phyloP scores from a whole-genome alignment of 2,113 vertebrate species.

The Garra rufa region DNA sequence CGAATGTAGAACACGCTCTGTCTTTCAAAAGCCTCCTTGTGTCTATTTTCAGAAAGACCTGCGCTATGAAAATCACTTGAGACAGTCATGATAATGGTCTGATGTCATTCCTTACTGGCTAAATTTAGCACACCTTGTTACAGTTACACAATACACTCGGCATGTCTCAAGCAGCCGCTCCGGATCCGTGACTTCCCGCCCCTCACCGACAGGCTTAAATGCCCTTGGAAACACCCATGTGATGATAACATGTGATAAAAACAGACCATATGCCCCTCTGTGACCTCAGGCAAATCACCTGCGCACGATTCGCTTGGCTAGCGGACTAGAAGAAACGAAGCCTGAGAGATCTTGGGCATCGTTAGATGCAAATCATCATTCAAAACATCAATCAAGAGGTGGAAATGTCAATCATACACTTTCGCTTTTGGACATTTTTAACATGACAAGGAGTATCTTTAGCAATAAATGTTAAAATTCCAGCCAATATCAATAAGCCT shows the following conservation, averaged over 20 bases:
- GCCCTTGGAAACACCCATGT: slow-evolving; percentile 16
- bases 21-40: slow-evolving; percentile 15
- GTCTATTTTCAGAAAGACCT: slow-evolving; percentile 57
- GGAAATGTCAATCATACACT: background rate
- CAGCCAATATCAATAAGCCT: no score
- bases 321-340: background rate
- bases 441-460: no score
- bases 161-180: slow-evolving; percentile 13
- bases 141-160: slow-evolving; percentile 65
- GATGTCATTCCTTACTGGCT: slow-evolving; percentile 65
- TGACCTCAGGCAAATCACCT: slow-evolving; percentile 22
- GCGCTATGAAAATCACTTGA: slow-evolving; percentile 59
- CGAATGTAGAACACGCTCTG: slow-evolving; percentile 11
- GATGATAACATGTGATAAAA: slow-evolving; percentile 31
- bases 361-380: background rate
- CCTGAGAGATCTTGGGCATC: background rate
- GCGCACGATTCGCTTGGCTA: background rate
- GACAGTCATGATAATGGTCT: slow-evolving; percentile 69
- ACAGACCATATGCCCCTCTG: slow-evolving; percentile 21
- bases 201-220: slow-evolving; percentile 13
- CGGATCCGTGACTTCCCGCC: slow-evolving; percentile 9
- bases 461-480: no score
- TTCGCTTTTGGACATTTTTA: background rate
- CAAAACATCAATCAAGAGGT: background rate
- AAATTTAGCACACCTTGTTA: slow-evolving; percentile 70